These are phyloP conservation scores for Odontophorus gujanensis DNA, from an alignment of 2,113 vertebrate genomes.

Conservation along the genomic window DNA sequence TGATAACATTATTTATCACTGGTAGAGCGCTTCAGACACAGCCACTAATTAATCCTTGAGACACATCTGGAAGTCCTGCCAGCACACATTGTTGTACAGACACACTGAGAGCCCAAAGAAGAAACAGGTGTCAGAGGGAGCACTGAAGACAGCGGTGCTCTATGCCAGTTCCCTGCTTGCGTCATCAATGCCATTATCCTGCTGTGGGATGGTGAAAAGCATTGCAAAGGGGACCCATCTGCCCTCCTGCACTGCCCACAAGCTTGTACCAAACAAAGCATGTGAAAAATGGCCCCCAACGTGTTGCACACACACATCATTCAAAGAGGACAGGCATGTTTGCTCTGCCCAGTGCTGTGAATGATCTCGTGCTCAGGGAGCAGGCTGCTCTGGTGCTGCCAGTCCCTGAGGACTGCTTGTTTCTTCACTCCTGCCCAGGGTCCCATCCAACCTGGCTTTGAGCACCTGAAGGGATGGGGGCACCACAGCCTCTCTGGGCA, in stretches of 20 bases:
- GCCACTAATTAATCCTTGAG: slow-evolving; percentile 48
- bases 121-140: neutral
- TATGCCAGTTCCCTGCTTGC: neutral
- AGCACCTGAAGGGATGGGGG: neutral
- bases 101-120: neutral
- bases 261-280: neutral
- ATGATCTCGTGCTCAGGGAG: neutral
- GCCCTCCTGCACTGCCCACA: neutral
- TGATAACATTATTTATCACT: slow-evolving; percentile 57
- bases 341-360: neutral
- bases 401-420: neutral
- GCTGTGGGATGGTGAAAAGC: neutral
- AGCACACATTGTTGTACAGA: neutral
- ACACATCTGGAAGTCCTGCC: slow-evolving; percentile 19
- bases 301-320: neutral
- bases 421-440: neutral
- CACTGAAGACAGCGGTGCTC: neutral
- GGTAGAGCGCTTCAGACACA: neutral
- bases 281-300: fast-evolving
- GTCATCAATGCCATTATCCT: neutral
- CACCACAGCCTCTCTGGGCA: neutral
- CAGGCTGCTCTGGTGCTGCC: neutral
- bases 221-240: neutral
- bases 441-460: neutral
- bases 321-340: neutral